Base-by-base conservation (phyloP, 2,888 invertebrate genomes). In the Ophion obscuratus region DNA sequence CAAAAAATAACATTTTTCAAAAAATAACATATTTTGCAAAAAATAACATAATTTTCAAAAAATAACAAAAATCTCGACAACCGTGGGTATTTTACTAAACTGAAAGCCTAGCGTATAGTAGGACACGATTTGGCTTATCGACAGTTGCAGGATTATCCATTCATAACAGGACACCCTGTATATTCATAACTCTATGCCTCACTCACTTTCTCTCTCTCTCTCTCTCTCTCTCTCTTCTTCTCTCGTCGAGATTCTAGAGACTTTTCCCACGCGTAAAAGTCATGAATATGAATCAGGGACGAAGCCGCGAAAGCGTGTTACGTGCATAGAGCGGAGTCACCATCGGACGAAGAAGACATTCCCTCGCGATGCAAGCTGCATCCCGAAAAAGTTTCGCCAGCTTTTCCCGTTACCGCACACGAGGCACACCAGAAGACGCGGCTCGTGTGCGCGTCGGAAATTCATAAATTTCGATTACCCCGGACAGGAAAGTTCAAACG, bases 231-330 rank as follows among this genome's bases (percentile, higher is more conserved):
- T 47, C 47, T 47, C 47, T 47, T 11, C 14, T 4, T 14, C 47
- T 14, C 66, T 27, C 68, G 20, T 31, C 47, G 53, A 76, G 66
- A 57, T 27, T 66, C 44, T 66, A 36, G 27, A 53, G 53, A 76
- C 66, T 76, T 76, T 53, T 44, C 53, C 53, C 11, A 64, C 64
- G 76, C 66, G 66, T 66, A 14, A 47, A 57, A 20, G 36, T 57
- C 76, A 66, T 76, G 76, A 76, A 76, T 76, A 76, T 66, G 62
- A 76, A 76, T 66, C 66, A 53, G 27, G 44, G 20, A 67, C 47
- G n/a, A 47, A 14, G 53, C 53, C 53, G 11, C 53, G 53, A 53
- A 53, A 66, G 17, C 27, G 66, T 27, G 27, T 17, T 27, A 27
- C 31, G 36, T 31, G 36, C 11, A 31, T 2, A 66, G 27, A 7